Evolutionary conservation across 2,797 vertebrate species (phyloP).

Genomic region (Rhabdomys pumilio): DNA sequence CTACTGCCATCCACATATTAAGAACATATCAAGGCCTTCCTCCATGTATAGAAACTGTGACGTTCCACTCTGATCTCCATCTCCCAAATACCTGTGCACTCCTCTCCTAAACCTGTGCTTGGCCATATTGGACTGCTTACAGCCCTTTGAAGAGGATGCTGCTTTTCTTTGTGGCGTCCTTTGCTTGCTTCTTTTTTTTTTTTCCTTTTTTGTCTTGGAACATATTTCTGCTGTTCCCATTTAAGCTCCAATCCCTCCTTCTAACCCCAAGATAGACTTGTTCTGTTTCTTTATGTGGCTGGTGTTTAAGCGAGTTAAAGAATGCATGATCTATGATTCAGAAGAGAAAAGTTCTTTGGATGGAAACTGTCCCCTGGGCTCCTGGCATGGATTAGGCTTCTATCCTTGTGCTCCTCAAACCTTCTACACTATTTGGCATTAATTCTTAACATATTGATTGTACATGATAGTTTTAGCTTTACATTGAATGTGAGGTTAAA

Average conservation of each 20-base stretch:
- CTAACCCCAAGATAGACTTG: background rate
- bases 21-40: background rate
- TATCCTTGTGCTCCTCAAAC: background rate
- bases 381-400: background rate
- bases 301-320: background rate
- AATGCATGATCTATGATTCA: background rate
- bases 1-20: background rate
- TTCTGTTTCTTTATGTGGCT: conserved; percentile 31
- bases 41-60: background rate
- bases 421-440: background rate
- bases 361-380: background rate
- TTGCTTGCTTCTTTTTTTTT: background rate
- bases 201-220: conserved; percentile 1
- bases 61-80: background rate
- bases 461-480: background rate
- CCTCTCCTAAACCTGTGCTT: background rate
- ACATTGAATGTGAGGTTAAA: background rate
- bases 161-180: conserved; percentile 6
- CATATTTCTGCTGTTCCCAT: background rate
- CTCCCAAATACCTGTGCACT: background rate
- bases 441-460: background rate
- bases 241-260: background rate
- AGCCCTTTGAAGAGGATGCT: background rate
- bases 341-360: background rate
- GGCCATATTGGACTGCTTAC: background rate